Evolutionary conservation across 2,113 vertebrate genomes (phyloP).

Genomic region (Zosterops hypoxanthus): DNA sequence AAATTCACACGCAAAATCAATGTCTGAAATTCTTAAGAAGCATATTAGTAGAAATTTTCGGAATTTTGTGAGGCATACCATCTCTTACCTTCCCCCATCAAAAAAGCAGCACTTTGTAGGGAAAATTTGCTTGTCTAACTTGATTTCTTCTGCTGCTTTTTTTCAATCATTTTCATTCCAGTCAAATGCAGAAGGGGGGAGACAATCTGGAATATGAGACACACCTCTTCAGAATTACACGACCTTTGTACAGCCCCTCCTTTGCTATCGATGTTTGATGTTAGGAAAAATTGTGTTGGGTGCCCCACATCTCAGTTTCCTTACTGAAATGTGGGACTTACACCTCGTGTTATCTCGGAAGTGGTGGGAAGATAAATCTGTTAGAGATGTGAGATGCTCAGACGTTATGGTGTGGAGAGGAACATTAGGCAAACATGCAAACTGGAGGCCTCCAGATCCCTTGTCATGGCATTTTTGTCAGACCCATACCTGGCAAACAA

Average conservation of each 20-base stretch:
- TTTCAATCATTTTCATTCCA: neutral
- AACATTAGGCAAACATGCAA: neutral
- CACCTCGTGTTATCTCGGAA: neutral
- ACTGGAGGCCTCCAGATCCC: neutral
- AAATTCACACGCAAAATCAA: neutral
- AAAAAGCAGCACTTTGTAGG: neutral
- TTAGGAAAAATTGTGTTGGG: neutral
- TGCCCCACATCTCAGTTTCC: neutral
- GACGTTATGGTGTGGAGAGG: neutral
- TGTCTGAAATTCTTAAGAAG: neutral
- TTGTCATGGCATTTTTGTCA: neutral
- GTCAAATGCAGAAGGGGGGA: neutral
- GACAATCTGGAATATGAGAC: neutral
- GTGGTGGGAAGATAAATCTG: slow-evolving; percentile 34
- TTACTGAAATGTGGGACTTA: neutral
- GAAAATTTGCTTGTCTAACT: neutral
- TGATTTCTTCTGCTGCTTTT: neutral
- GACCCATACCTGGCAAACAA: neutral
- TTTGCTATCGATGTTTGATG: neutral
- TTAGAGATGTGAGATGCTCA: slow-evolving; percentile 1
- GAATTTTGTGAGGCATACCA: neutral
- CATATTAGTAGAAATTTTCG: neutral
- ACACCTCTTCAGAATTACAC: neutral
- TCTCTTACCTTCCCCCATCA: neutral
- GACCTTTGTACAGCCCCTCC: neutral